Conservation (phyloP, 2,797 vertebrate genomes). For the Megalops cyprinoides region DNA sequence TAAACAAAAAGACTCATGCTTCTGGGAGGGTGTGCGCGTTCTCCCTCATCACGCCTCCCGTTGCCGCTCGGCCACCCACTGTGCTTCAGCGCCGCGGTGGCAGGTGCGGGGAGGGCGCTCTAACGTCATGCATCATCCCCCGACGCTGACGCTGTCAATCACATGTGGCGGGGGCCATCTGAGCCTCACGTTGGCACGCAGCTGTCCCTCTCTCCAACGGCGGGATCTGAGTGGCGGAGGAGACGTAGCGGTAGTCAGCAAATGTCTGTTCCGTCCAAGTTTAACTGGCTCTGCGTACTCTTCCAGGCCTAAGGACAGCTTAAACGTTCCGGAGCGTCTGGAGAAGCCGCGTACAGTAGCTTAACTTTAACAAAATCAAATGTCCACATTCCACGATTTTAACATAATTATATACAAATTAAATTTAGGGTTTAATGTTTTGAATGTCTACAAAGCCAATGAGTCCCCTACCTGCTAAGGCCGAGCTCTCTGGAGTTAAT, state of each 20-base stretch:
- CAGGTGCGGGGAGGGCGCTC: constrained; percentile 58
- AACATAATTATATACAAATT: too few relatives aligned
- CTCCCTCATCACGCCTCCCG: neutral
- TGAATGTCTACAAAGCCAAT: too few relatives aligned
- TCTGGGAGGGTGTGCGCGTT: neutral
- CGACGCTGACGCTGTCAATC: constrained; percentile 67
- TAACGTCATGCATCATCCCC: constrained; percentile 55
- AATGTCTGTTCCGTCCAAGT: neutral
- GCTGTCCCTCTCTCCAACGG: constrained; percentile 15
- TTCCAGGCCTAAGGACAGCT: too few relatives aligned
- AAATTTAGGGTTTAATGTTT: too few relatives aligned
- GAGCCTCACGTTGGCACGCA: constrained; percentile 55
- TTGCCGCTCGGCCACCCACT: constrained; percentile 49
- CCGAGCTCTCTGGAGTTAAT: too few relatives aligned
- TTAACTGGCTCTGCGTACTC: neutral
- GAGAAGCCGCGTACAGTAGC: too few relatives aligned
- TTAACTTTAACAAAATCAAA: too few relatives aligned
- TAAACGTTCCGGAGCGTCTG: too few relatives aligned
- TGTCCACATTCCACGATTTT: too few relatives aligned
- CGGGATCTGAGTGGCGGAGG: neutral
- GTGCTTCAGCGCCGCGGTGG: constrained; percentile 60
- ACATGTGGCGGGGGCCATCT: constrained; percentile 60
- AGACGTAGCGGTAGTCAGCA: neutral
- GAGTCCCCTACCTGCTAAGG: too few relatives aligned
- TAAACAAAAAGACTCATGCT: neutral